Evolutionary conservation across 2,888 invertebrate genomes (phyloP).

Genomic region (Pseudococcus viburni): DNA sequence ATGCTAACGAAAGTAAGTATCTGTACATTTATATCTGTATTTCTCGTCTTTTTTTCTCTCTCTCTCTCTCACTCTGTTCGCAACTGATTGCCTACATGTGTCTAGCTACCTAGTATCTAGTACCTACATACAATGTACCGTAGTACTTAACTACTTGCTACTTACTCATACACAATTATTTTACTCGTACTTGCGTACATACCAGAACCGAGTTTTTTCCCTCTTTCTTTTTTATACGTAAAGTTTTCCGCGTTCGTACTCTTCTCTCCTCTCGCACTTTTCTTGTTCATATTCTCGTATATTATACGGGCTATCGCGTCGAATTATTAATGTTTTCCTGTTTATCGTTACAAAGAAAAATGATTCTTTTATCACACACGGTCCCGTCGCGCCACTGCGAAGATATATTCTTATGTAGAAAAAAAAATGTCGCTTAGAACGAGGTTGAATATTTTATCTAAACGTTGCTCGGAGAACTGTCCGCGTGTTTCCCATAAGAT

Average conservation of each 20-base stretch:
- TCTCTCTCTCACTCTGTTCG: neutral
- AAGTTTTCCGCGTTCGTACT: neutral
- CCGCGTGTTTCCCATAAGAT: neutral
- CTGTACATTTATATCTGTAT: neutral
- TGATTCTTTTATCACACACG: constrained; percentile 22
- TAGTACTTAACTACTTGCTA: too few species aligned
- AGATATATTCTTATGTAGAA: neutral
- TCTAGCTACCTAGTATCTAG: too few species aligned
- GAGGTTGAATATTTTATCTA: constrained; percentile 7
- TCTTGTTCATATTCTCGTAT: neutral
- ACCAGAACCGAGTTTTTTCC: neutral
- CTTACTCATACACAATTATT: neutral
- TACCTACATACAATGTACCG: too few species aligned
- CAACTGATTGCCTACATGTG: neutral
- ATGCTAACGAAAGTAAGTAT: neutral
- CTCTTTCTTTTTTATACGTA: neutral
- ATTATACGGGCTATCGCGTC: constrained; percentile 33
- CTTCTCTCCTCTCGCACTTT: neutral
- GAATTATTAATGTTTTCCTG: constrained; percentile 39
- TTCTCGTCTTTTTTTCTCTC: neutral
- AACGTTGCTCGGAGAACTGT: neutral
- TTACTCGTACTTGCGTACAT: neutral
- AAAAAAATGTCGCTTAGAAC: constrained; percentile 2
- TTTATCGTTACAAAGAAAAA: constrained; percentile 39
- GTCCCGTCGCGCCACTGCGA: neutral